Evolutionary conservation across 1,140 invertebrate genomes (phyloP), one percentile per base, ranked within the genome.

Genomic region (Nylanderia fulva): DNA sequence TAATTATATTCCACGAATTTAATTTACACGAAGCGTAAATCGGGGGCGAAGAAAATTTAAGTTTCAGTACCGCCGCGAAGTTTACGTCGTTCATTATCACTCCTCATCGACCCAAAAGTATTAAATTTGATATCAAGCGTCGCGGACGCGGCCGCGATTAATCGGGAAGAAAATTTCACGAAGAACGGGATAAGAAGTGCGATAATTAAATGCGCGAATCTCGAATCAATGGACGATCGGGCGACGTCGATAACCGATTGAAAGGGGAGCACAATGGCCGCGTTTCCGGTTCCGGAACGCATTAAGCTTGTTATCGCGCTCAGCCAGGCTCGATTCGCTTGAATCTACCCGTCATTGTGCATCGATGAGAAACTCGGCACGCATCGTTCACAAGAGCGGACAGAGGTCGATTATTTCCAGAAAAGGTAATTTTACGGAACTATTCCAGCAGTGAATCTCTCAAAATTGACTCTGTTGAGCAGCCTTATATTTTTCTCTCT

Each of bases 251-350:
- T 88, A 85, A 88, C 76, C 71, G 64, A 85, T 33, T 48, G 45
- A 48, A 48, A 66, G 29, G 39, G 29, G 36, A 54, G 71, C 58
- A 89, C 84, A 88, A 88, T 88, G 87, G 85, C 60, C 77, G n/a
- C 36, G 85, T 71, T 86, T 89, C 88, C 88, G 87, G 77, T 89
- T 88, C 79, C 87, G 79, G 72, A 68, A 27, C 60, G 84, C 66
- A 86, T 89, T 89, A 88, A 86, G 87, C 79, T 85, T 75, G 88
- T 89, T 89, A 88, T 89, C 88, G 87, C 87, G 87, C 85, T 86
- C 88, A 84, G 76, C 79, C 88, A 88, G 45, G 87, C 84, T 86
- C 61, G 87, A 88, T 84, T 85, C 84, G 60, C 68, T 79, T 33
- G 85, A 88, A 88, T 77, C 85, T 66, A 39, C 77, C 58, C 87